Evolutionary conservation across 2,113 vertebrate species (phyloP).

Genomic region (Bos taurus): ARS-UCD2.0 NC_037341.1:23263001-23263500

Average conservation of each 20-base stretch:
- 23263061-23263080: background rate
- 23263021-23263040: background rate
- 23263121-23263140: background rate
- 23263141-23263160: background rate
- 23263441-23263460: background rate
- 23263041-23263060: background rate
- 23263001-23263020: background rate
- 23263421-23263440: background rate
- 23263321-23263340: background rate
- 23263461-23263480: background rate
- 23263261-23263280: conserved; percentile 81
- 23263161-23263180: conserved; percentile 86
- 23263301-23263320: conserved; percentile 56
- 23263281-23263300: conserved; percentile 84
- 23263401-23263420: background rate
- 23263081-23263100: background rate
- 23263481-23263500: background rate
- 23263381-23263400: background rate
- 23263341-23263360: background rate
- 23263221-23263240: background rate
- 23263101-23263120: background rate
- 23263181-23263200: conserved; percentile 87
- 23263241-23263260: conserved; percentile 77
- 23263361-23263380: background rate
- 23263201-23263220: conserved; percentile 73